A percentile compares a stretch with the other conserved stretches of the same genome.
Evolutionary conservation across 2,113 vertebrate species (phyloP).

Genomic region (Ctenodactylus gundi): DNA sequence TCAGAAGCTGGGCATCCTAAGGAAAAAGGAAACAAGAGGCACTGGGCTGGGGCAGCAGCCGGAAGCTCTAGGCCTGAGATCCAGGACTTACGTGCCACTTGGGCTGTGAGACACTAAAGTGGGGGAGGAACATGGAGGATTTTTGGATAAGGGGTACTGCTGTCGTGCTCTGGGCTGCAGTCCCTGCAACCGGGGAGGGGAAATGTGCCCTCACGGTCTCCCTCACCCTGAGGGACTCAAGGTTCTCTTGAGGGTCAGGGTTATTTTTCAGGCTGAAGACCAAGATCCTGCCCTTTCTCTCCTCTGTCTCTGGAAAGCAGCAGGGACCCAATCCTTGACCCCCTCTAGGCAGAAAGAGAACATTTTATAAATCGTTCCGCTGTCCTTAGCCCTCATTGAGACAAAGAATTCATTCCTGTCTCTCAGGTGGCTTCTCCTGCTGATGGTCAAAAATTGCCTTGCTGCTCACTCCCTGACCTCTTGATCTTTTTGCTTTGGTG

Average conservation of each 20-base stretch:
- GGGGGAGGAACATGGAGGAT: not conserved
- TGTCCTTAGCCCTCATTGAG: conserved; percentile 41
- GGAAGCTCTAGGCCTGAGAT: not conserved
- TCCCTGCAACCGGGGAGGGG: not conserved
- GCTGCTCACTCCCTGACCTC: conserved; percentile 59
- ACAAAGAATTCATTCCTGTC: conserved; percentile 59
- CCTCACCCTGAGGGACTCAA: not conserved
- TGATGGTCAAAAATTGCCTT: conserved; percentile 70
- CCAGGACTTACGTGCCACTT: not conserved
- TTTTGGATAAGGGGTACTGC: not conserved
- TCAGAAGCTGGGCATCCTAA: not conserved
- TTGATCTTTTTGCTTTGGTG: conserved; percentile 58
- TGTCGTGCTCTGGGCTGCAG: not conserved
- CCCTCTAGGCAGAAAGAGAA: not conserved
- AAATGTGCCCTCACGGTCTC: not conserved
- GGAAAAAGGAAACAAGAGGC: not conserved
- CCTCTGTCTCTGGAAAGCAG: not conserved
- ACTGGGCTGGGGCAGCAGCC: not conserved
- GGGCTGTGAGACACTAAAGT: not conserved
- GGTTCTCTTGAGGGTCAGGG: not conserved
- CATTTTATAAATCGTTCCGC: conserved; percentile 63
- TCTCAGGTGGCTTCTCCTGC: conserved; percentile 50
- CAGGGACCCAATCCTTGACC: not conserved
- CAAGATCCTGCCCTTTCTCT: conserved; percentile 22
- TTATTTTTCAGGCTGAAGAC: conserved; percentile 21